Evolutionary conservation across 2,888 invertebrate genomes (phyloP), one percentile per base, ranked within the genome.

Genomic region (Harpalus rubripes): DNA sequence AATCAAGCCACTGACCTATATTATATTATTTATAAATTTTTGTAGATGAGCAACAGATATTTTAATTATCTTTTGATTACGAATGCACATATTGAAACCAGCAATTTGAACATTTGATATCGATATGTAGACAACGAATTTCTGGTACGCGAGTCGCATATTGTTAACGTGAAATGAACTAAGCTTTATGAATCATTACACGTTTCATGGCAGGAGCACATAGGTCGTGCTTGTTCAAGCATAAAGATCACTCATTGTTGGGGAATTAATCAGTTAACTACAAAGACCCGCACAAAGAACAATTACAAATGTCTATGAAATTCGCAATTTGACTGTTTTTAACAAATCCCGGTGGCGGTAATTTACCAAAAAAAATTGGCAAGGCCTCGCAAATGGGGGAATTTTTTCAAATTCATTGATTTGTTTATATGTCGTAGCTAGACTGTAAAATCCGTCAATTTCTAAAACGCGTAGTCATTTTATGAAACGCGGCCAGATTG

Each of bases 181-280:
- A 76, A 56, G 52, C 56, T 56, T 26, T 76, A 80, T 80, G 80
- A 80, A 61, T 80, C 80, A 80, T 80, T 80, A 61, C 41, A 59
- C 61, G 80, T 61, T 61, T 79, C 41, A 61, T 61, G 59, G 41
- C 32, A 61, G 61, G 26, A 61, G 61, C 59, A 82, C 82, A 74
- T 82, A 74, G 74, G 72, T 82, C 59, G 82, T 82, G 82, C 59
- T 72, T 72, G 74, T 82, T 82, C 58, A 74, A 82, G 82, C 74
- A 82, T 72, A 58, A 68, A 81, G 65, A 81, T 81, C 81, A 81
- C 74, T 82, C 74, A 82, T 59, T 74, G 72, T 74, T 56, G 58
- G 41, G 26, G 18, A 81, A 65, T 74, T 59, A 82, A 58, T 74
- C 72, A 16, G 12, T 74, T 72, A 32, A 82, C 59, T 74, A 32